Conservation (phyloP, 1,140 invertebrate species). For the Hestina assimilis region DNA sequence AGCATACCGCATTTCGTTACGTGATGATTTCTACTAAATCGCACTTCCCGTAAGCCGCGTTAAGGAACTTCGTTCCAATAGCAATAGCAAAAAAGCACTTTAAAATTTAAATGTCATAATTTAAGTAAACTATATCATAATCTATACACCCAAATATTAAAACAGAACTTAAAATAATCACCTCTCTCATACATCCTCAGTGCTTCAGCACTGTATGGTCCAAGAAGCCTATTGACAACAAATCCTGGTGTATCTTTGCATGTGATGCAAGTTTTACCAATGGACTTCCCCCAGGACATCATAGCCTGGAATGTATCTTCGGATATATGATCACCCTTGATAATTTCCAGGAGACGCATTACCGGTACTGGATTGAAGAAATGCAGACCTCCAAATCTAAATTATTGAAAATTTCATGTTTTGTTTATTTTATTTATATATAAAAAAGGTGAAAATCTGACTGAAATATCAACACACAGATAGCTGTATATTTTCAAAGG, state of each 20-base stretch:
- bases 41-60: too few relatives aligned
- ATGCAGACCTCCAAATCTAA: constrained; percentile 82
- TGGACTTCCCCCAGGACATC: constrained; percentile 87
- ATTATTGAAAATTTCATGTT: too few relatives aligned
- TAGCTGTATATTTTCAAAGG: too few relatives aligned
- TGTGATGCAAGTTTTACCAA: constrained; percentile 89
- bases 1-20: too few relatives aligned
- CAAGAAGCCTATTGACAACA: constrained; percentile 90
- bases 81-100: too few relatives aligned
- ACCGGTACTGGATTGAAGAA: constrained; percentile 96
- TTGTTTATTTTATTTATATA: too few relatives aligned
- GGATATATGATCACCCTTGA: constrained; percentile 84
- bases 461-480: too few relatives aligned
- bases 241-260: constrained; percentile 94
- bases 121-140: too few relatives aligned
- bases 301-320: constrained; percentile 87
- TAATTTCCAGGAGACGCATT: constrained; percentile 93
- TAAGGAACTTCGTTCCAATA: too few relatives aligned
- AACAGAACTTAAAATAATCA: constrained; percentile 7
- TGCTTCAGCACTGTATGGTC: constrained; percentile 88
- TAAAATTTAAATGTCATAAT: too few relatives aligned
- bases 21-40: too few relatives aligned
- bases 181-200: constrained; percentile 89
- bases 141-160: neutral
- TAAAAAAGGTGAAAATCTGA: too few relatives aligned